phyloP scores from a whole-genome alignment of 2,113 vertebrate genomes.

The Gila orcuttii region DNA sequence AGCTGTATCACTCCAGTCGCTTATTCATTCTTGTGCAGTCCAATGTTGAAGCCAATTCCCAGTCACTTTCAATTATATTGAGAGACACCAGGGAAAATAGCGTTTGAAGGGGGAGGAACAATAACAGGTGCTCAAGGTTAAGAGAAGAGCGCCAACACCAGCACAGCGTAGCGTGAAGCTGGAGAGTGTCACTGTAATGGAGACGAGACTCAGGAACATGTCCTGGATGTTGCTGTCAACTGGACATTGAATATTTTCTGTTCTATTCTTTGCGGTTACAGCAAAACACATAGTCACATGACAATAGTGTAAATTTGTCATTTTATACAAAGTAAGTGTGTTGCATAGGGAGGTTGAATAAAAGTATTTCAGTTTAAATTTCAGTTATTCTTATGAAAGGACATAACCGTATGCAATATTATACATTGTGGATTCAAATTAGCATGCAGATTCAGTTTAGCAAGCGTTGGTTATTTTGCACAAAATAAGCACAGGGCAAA shows the following conservation, averaged over 20 bases:
- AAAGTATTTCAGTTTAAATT: background rate
- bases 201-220: slow-evolving; percentile 37
- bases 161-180: slow-evolving; percentile 35
- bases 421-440: background rate
- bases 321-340: background rate
- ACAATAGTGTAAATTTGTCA: too few relatives aligned
- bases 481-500: background rate
- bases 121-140: slow-evolving; percentile 59
- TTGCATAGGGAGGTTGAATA: background rate
- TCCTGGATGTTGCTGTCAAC: slow-evolving; percentile 3
- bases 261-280: too few relatives aligned
- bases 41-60: slow-evolving; percentile 48
- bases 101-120: slow-evolving; percentile 47
- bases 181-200: slow-evolving; percentile 47
- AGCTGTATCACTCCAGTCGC: slow-evolving; percentile 36
- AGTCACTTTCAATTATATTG: slow-evolving; percentile 51
- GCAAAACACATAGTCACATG: background rate
- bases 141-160: slow-evolving; percentile 54
- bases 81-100: slow-evolving; percentile 55
- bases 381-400: background rate
- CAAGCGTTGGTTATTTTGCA: background rate
- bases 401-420: background rate
- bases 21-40: slow-evolving; percentile 51
- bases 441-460: background rate
- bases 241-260: too few relatives aligned